Evolutionary conservation across 2,888 invertebrate genomes (phyloP).

Genomic region (Xylophagus ater): DNA sequence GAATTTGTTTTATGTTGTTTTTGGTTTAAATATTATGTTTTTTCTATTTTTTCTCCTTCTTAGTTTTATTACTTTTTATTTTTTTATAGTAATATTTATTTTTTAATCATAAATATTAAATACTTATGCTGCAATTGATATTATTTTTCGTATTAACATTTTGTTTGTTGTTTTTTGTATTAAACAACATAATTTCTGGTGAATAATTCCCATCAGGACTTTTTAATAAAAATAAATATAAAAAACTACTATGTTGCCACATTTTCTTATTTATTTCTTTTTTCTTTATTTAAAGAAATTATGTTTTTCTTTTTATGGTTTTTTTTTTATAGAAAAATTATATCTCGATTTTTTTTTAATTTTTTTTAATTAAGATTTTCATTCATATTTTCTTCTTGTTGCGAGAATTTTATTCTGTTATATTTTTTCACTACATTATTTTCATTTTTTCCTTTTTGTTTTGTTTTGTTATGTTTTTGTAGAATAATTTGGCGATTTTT

Average conservation of each 20-base stretch:
- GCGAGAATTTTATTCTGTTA: neutral
- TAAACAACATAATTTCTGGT: too few species aligned
- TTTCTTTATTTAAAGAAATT: neutral
- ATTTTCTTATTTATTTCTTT: constrained; percentile 6
- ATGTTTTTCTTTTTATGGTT: constrained; percentile 1
- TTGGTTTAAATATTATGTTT: too few species aligned
- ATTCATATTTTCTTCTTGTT: constrained; percentile 1
- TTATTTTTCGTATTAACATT: too few species aligned
- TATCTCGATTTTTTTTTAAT: neutral
- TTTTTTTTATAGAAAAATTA: neutral
- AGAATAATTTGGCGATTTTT: too few species aligned
- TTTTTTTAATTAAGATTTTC: neutral
- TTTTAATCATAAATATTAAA: too few species aligned
- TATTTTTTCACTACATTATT: neutral
- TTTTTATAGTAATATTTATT: constrained; percentile 4
- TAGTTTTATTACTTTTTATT: neutral
- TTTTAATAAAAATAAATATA: constrained; percentile 15
- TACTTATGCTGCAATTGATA: too few species aligned
- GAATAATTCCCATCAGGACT: constrained; percentile 10
- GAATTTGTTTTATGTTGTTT: too few species aligned
- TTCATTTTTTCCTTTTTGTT: neutral
- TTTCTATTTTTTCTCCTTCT: constrained; percentile 2
- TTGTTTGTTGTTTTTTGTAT: too few species aligned
- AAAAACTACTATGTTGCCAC: constrained; percentile 15
- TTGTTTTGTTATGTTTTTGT: too few species aligned